These are phyloP conservation scores for Drosophila virilis DNA, from an alignment of 1,140 invertebrate species.

Conservation along the genomic window DNA sequence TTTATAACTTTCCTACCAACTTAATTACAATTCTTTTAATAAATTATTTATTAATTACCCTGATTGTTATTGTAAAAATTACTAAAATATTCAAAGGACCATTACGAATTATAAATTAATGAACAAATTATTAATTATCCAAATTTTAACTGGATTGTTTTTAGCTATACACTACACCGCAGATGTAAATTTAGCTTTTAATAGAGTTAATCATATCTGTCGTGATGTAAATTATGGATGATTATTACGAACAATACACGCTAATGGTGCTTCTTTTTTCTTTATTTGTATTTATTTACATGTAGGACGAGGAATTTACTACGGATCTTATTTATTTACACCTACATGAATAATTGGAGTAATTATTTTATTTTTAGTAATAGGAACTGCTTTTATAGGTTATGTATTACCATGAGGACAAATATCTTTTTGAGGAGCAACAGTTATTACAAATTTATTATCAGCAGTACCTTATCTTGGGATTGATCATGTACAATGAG, in stretches of 20 bases:
- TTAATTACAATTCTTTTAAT: conserved; percentile 84
- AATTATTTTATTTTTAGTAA: conserved; percentile 87
- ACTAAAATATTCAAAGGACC: conserved; percentile 82
- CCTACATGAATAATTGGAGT: conserved; percentile 86
- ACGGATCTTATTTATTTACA: conserved; percentile 72
- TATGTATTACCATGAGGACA: conserved; percentile 90
- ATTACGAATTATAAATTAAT: conserved; percentile 85
- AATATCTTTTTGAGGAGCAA: conserved; percentile 87
- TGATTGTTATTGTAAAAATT: conserved; percentile 85
- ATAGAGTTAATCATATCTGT: conserved; percentile 85
- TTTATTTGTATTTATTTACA: conserved; percentile 84
- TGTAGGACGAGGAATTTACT: conserved; percentile 42
- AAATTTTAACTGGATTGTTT: conserved; percentile 86
- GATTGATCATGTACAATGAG: conserved; percentile 86
- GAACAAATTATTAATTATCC: conserved; percentile 80
- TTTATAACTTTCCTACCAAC: conserved; percentile 84
- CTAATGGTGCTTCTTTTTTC: conserved; percentile 86
- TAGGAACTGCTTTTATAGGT: conserved; percentile 88
- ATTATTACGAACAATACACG: conserved; percentile 84
- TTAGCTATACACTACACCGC: conserved; percentile 84
- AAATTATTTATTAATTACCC: conserved; percentile 85
- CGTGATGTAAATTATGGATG: conserved; percentile 84
- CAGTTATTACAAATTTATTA: conserved; percentile 87
- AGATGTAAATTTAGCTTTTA: conserved; percentile 86
- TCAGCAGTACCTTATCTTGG: conserved; percentile 89